Conservation (phyloP, 1,140 invertebrate species). For the Drosophila orosa region DNA sequence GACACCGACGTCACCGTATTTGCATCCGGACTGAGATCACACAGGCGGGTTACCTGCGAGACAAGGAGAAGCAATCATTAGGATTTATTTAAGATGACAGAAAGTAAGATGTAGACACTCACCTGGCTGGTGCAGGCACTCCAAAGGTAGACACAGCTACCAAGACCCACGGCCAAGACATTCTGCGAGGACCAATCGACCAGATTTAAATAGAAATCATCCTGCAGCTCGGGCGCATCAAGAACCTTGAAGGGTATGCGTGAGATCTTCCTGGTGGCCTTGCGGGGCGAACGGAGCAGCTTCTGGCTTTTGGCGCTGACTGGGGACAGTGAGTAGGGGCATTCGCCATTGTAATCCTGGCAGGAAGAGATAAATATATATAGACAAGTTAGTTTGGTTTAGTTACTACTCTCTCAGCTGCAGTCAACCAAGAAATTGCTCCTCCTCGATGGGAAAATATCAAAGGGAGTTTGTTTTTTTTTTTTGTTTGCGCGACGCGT, state of each 20-base stretch:
- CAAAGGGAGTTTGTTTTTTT: constrained; percentile 43
- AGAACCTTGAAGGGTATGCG: constrained; percentile 98
- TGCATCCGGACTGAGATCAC: constrained; percentile 96
- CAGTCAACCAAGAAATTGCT: constrained; percentile 56
- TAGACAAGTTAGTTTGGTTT: not conserved
- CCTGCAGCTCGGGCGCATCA: constrained; percentile 99
- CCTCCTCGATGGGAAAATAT: constrained; percentile 2
- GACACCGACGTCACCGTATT: constrained; percentile 99
- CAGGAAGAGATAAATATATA: not conserved
- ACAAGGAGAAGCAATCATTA: not conserved
- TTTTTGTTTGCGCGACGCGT: constrained; percentile 70
- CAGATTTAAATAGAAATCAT: constrained; percentile 99
- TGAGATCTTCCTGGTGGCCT: constrained; percentile 98
- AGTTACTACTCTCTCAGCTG: constrained; percentile 1
- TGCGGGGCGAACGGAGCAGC: constrained; percentile 95
- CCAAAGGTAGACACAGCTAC: constrained; percentile 99
- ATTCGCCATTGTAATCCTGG: constrained; percentile 86
- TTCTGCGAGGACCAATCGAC: constrained; percentile 99
- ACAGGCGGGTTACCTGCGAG: constrained; percentile 93
- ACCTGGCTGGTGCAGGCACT: constrained; percentile 99
- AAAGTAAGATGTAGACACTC: constrained; percentile 20
- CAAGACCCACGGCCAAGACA: constrained; percentile 98
- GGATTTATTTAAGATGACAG: not conserved
- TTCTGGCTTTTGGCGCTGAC: constrained; percentile 97
- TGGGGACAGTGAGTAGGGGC: constrained; percentile 96